Base-by-base conservation (phyloP, 2,888 invertebrate species). In the Pyralis farinalis region DNA sequence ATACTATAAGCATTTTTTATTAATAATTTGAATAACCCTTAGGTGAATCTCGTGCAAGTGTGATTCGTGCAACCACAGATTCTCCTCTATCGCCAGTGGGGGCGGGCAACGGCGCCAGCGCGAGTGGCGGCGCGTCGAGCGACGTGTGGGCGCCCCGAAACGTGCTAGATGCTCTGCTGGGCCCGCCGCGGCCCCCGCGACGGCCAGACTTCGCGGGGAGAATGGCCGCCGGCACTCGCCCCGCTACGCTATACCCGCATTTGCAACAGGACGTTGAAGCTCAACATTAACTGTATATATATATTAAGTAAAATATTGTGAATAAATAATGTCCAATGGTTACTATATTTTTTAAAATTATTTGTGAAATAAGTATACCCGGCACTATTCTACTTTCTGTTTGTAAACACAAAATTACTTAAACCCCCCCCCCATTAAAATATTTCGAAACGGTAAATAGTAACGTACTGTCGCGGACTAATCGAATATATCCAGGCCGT, bases 41-140 rank as follows among this genome's bases (percentile, higher is more conserved):
- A 87, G 87, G 84, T 4, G 86, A 86, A 49, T 71, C 76, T 39
- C 71, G 88, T 5, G 85, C 84, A 0, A 77, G 80, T 34, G 87
- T 89, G 25, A 90, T 88, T 46, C 68, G 96, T 36, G 94, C 96
- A 1, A 95, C 95, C 0, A 95, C 96, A 0, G 96, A 96, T 71
- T 96, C 96, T 0, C 96, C 96, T 0, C 92, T 96, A 74, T 96
- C 96, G 0, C 96, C 96, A 0, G 94, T 94, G 0, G 92, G 94
- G 0, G 74, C 90, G 0, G 84, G 84, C 6, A 74, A 67, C 37
- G 87, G 58, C 49, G 49, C 56, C 1, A 43, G 71, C 20, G 44
- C 51, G 10, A 33, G 8, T 1, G 28, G 54, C 12, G 31, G 48
- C 7, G 40, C 53, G 4, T 51, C 66, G 16, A 16, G 16, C 4